Base-by-base conservation (phyloP, 2,888 invertebrate genomes). In the Zelleria hepariella region DNA sequence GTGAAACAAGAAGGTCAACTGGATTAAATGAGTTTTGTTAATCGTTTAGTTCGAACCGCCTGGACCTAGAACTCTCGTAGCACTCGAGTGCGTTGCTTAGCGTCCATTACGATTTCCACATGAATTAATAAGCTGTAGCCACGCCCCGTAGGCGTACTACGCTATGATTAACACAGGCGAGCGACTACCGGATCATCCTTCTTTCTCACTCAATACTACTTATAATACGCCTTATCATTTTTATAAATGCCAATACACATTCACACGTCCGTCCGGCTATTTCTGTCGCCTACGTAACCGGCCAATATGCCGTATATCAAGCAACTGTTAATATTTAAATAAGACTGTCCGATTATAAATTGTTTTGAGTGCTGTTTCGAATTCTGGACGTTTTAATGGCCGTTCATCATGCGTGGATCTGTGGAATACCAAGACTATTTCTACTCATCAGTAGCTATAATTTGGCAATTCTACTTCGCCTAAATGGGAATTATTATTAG, bases 71-170 rank as follows among this genome's bases (percentile, higher is more conserved):
- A 51, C 20, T 51, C 21, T 10, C 20, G 51, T 42, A 42, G 32
- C 32, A 15, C 32, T 42, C 32, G n/a, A n/a, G n/a, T n/a, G n/a
- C 32, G 15, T 42, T 2, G 32, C 32, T 15, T 42, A 15, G 32
- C 32, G 2, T 42, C 32, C 32, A 42, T 81, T 83, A 80, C 81
- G 83, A 82, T 82, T 79, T 79, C 76, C 68, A 73, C 70, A 72
- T 70, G 82, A 84, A 86, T 86, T 86, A 87, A 87, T 86, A 86
- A 86, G 78, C 67, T 63, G 62, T 71, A 63, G 81, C 87, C 75
- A 72, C 88, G 87, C 88, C 87, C 76, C 68, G 73, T 80, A 85
- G 88, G 88, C 86, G 87, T 85, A n/a, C 80, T 73, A 80, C 86
- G 71, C 65, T 66, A 72, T 83, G 81, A 87, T 86, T 86, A 86